Evolutionary conservation across 2,888 invertebrate species (phyloP), one percentile per base, ranked within the genome.

Genomic region (Pseudococcus longispinus): DNA sequence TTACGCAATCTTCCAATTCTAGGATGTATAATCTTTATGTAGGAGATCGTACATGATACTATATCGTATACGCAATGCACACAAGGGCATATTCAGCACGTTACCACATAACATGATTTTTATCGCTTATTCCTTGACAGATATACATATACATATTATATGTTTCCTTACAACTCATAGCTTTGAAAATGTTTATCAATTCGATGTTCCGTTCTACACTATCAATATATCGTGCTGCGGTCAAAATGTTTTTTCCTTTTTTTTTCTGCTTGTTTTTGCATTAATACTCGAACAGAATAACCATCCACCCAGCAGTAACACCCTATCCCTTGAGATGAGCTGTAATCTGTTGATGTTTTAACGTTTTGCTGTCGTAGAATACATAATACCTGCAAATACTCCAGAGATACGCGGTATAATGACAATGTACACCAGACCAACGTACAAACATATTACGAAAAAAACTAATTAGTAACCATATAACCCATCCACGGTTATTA

Each of bases 391-490:
- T 15, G 9, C 37, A 37, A 9, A 37, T 23, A 60, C 60, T 1
- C 60, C 9, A 60, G 8, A 60, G 11, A 60, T 55, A 55, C 55
- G n/a, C 8, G n/a, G n/a, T 18, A n/a, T 18, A n/a, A 55, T 60
- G 23, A 60, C 60, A 60, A 60, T 23, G 20, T 23, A 60, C n/a
- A n/a, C 2, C 46, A 13, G 9, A 60, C 60, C 6, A 13, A 60
- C 11, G 23, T 60, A 60, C 60, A 60, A 60, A 60, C 23, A 29
- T 29, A 70, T 29, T 70, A 70, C 18, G 70, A 29, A 70, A 60
- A n/a, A 70, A 70, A 4, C 29, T 70, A 70, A 70, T 70, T 70
- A 29, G 29, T 70, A 70, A 70, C 70, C 70, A 70, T 70, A 29
- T 29, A 70, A 29, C 29, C 29, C 18, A 70, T 70, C 29, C 70